Conservation (phyloP, 2,113 vertebrate genomes). For the Oncorhynchus tshawytscha region DNA sequence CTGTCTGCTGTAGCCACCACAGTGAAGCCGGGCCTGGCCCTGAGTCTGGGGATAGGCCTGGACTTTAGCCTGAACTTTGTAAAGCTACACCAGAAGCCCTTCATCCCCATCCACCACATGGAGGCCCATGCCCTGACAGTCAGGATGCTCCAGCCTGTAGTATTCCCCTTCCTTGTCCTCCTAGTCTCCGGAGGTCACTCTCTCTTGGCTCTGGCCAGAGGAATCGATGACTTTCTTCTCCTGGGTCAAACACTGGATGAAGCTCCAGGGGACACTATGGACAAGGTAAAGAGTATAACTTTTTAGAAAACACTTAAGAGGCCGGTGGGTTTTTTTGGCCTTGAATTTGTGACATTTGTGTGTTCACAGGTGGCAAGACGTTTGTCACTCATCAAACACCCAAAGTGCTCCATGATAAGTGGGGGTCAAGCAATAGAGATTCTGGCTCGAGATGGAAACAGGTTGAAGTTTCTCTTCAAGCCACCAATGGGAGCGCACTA, state of each 20-base stretch:
- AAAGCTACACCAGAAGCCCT: constrained; percentile 75
- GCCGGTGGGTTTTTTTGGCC: background rate
- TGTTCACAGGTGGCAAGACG: constrained; percentile 84
- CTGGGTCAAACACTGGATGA: constrained; percentile 86
- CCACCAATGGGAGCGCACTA: constrained; percentile 77
- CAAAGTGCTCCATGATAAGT: constrained; percentile 77
- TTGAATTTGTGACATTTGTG: constrained; percentile 9
- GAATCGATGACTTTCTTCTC: constrained; percentile 89
- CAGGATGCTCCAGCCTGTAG: constrained; percentile 77
- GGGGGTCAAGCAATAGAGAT: constrained; percentile 90
- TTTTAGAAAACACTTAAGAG: background rate
- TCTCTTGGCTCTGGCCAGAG: constrained; percentile 83
- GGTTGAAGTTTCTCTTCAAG: constrained; percentile 61
- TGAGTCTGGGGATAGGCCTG: constrained; percentile 85
- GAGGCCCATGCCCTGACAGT: constrained; percentile 93
- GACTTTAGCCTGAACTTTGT: constrained; percentile 81
- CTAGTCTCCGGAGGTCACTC: constrained; percentile 92
- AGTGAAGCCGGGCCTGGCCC: constrained; percentile 84
- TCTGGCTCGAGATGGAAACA: constrained; percentile 79
- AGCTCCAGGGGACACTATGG: constrained; percentile 88
- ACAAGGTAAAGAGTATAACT: constrained; percentile 79
- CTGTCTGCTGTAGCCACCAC: constrained; percentile 89
- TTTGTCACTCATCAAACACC: constrained; percentile 82
- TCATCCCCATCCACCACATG: constrained; percentile 98
- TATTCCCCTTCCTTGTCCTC: constrained; percentile 93